phyloP scores from a whole-genome alignment of 2,113 vertebrate genomes.

The Neogobius melanostomus region DNA sequence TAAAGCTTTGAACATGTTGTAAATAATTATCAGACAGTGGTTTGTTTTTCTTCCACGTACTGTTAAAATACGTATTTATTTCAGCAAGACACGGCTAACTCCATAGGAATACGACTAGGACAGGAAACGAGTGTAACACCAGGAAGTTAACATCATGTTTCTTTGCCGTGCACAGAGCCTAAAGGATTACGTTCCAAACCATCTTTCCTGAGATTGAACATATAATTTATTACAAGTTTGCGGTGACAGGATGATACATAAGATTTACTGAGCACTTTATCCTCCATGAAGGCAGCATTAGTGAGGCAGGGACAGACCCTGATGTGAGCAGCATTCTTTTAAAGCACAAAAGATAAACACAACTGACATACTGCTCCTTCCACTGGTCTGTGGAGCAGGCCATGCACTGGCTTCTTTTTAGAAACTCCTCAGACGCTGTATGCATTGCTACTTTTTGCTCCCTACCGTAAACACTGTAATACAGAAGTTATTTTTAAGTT shows the following conservation, averaged over 20 bases:
- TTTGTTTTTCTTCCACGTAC: too few species aligned
- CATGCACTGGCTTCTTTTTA: constrained; percentile 4
- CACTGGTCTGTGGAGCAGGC: neutral
- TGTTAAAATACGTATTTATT: too few species aligned
- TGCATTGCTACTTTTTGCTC: neutral
- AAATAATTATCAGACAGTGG: too few species aligned
- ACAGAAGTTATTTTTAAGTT: neutral
- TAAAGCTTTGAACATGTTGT: too few species aligned
- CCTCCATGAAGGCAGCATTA: neutral
- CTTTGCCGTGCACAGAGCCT: too few species aligned
- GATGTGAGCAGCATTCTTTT: constrained; percentile 4
- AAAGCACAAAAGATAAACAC: constrained; percentile 11
- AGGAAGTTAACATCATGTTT: too few species aligned
- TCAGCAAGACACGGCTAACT: too few species aligned
- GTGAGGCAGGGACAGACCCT: neutral
- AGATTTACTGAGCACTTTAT: neutral
- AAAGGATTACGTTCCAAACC: too few species aligned
- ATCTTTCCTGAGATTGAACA: too few species aligned
- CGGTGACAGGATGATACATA: neutral
- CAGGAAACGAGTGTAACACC: too few species aligned
- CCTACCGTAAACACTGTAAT: neutral
- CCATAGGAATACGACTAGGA: too few species aligned
- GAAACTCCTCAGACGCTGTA: neutral
- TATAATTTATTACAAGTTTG: neutral
- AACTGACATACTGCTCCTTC: constrained; percentile 8